Evolutionary conservation across 1,140 invertebrate genomes (phyloP).

Genomic region (Temnothorax longispinosus): DNA sequence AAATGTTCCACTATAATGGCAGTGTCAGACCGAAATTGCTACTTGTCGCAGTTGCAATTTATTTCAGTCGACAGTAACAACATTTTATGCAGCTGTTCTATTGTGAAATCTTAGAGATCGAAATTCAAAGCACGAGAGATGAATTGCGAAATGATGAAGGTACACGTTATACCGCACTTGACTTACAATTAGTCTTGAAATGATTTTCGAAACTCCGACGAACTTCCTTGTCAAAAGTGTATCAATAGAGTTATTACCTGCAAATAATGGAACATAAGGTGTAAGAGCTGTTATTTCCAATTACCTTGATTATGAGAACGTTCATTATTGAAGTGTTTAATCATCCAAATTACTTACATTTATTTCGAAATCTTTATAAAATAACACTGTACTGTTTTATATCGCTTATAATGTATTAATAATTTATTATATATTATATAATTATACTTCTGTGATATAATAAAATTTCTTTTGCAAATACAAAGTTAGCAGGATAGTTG

Average conservation of each 20-base stretch:
- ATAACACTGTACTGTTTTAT: background rate
- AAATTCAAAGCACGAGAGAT: constrained; percentile 10
- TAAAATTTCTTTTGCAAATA: background rate
- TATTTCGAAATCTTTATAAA: background rate
- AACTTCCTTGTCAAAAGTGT: background rate
- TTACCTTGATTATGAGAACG: background rate
- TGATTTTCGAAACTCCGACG: background rate
- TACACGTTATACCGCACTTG: background rate
- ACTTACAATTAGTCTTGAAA: background rate
- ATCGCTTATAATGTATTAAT: background rate
- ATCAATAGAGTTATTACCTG: background rate
- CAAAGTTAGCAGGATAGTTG: background rate
- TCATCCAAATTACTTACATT: background rate
- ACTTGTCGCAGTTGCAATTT: constrained; percentile 26
- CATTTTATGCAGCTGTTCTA: constrained; percentile 25
- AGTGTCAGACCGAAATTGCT: background rate
- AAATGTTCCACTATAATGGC: constrained; percentile 8
- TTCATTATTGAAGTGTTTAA: background rate
- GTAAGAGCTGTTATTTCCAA: constrained; percentile 11
- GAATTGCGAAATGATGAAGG: constrained; percentile 13
- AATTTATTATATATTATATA: background rate
- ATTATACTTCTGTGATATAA: background rate
- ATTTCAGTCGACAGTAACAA: constrained; percentile 4
- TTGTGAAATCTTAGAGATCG: constrained; percentile 31
- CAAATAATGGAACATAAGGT: background rate